Evolutionary conservation across 2,797 vertebrate genomes (phyloP).

Genomic region (Sebastes alutus): DNA sequence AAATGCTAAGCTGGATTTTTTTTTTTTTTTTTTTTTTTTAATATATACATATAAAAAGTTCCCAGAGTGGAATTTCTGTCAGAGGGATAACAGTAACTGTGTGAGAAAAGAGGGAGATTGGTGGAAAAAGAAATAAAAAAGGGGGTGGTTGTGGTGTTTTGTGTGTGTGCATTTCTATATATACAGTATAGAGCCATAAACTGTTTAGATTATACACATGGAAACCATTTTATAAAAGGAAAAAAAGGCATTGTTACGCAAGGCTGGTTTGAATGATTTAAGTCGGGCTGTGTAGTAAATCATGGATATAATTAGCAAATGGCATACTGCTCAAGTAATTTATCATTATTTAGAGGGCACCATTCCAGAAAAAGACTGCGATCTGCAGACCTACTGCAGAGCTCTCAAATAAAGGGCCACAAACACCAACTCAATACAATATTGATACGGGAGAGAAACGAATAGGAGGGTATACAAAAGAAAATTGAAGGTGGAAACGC

Average conservation of each 20-base stretch:
- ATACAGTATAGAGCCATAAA: slow-evolving; percentile 84
- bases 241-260: slow-evolving; percentile 99
- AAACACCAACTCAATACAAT: slow-evolving; percentile 97
- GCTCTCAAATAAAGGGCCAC: slow-evolving; percentile 97
- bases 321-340: slow-evolving; percentile 99
- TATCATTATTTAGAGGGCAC: slow-evolving; percentile 99
- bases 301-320: slow-evolving; percentile 99
- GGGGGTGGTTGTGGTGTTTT: slow-evolving; percentile 81
- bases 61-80: slow-evolving; percentile 71
- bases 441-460: slow-evolving; percentile 87
- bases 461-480: slow-evolving; percentile 74
- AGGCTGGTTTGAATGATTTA: slow-evolving; percentile 99
- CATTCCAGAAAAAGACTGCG: slow-evolving; percentile 99
- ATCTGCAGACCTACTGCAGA: slow-evolving; percentile 98
- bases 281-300: slow-evolving; percentile 99
- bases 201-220: slow-evolving; percentile 99
- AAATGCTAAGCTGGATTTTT: slow-evolving; percentile 80
- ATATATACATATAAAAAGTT: slow-evolving; percentile 80
- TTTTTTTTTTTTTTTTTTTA: slow-evolving; percentile 7
- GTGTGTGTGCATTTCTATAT: slow-evolving; percentile 61
- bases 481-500: slow-evolving; percentile 73
- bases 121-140: slow-evolving; percentile 81
- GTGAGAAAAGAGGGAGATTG: slow-evolving; percentile 45
- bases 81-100: slow-evolving; percentile 80
- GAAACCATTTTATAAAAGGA: slow-evolving; percentile 96